These are phyloP conservation scores for Pitangus sulphuratus DNA, from an alignment of 2,797 vertebrate genomes.

Conservation along the genomic window DNA sequence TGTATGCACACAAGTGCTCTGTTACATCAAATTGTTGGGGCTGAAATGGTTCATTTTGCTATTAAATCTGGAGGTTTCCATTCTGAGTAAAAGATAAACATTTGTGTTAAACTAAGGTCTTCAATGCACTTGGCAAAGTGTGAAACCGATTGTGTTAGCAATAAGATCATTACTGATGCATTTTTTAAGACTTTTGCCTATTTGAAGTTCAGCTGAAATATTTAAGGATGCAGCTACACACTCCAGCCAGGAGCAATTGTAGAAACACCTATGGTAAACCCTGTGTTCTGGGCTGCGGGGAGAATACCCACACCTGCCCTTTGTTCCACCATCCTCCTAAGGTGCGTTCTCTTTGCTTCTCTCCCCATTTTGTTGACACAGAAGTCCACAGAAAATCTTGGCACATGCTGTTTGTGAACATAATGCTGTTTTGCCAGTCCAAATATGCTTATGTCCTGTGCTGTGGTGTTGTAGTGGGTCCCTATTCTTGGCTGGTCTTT, in stretches of 20 bases:
- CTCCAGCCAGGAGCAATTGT: not conserved
- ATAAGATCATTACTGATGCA: not conserved
- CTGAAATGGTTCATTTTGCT: not conserved
- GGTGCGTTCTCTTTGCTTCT: not conserved
- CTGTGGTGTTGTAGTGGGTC: not conserved
- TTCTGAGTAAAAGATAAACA: not conserved
- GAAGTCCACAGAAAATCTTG: not conserved
- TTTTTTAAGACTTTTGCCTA: not conserved
- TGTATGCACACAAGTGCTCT: not conserved
- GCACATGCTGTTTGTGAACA: not conserved
- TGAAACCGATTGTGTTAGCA: not conserved
- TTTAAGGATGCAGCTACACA: not conserved
- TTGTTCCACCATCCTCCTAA: accelerated
- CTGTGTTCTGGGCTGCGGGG: not conserved
- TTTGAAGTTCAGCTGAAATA: not conserved
- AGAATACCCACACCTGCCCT: not conserved
- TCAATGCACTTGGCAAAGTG: not conserved
- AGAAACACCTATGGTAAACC: accelerated
- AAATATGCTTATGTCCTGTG: not conserved
- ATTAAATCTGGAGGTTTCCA: not conserved
- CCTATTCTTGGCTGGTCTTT: not conserved
- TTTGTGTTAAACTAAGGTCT: not conserved
- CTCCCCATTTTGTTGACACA: not conserved
- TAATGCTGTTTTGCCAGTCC: not conserved
- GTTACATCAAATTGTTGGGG: not conserved